Evolutionary conservation across 1,140 invertebrate species (phyloP), one percentile per base, ranked within the genome.

Genomic region (Drosophila ironensis): DNA sequence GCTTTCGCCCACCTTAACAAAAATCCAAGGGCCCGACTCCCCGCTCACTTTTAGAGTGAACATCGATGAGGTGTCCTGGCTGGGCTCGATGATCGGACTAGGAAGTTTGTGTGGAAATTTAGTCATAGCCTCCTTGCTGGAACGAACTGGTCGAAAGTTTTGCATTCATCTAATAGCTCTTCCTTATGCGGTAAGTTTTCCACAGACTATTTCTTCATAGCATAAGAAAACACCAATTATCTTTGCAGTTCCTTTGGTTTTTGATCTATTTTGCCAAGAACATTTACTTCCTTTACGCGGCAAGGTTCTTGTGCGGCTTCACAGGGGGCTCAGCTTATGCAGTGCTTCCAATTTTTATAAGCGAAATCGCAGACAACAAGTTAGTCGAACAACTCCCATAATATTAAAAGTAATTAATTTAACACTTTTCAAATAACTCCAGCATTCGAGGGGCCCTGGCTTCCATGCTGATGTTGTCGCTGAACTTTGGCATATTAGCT

Each of bases 391-490:
- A 4, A 16, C 11, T n/a, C 4, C 37, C 4, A 22, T 9, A 17
- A 9, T 20, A 9, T 11, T 8, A 20, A n/a, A 30, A 11, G 11
- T 8, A 3, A 9, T 3, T 12, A 2, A 33, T 9, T n/a, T 1
- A 16, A 25, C 1, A 3, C 6, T 2, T 35, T 3, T 1, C n/a
- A n/a, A n/a, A n/a, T n/a, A n/a, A n/a, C n/a, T n/a, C n/a, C 16
- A 97, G 78, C 3, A 93, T 96, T 46, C 91, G 96, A 33, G 97
- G 97, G 3, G 91, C 93, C 0, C 90, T 98, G 1, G 96, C 95
- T 0, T 94, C 96, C 0, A 93, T 95, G 77, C 95, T 97, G 61
- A 96, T 97, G 88, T 88, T 97, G 1, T 95, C 95, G 54, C 91
- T 97, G 1, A 95, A 95, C 3, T 81, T 94, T 8, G 97, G 96